Conservation (phyloP, 2,797 vertebrate genomes). For the Syngnathus acus region DNA sequence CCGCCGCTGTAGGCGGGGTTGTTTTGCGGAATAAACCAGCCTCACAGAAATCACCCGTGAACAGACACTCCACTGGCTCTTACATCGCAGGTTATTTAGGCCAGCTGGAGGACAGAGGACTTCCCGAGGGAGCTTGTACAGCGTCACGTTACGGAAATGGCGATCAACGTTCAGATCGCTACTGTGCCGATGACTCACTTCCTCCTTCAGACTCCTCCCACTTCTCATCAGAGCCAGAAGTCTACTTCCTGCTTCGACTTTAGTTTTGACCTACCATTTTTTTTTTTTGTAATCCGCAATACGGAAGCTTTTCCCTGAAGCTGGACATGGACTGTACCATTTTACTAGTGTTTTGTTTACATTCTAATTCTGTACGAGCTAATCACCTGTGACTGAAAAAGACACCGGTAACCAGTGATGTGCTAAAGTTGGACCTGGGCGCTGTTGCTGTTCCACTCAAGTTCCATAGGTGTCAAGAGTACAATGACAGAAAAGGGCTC, state of each 20-base stretch:
- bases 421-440: not conserved
- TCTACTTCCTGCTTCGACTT: conserved; percentile 92
- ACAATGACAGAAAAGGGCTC: conserved; percentile 1
- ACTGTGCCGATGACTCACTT: conserved; percentile 59
- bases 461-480: not conserved
- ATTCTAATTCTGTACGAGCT: not conserved
- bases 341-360: not conserved
- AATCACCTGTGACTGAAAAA: not conserved
- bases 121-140: conserved; percentile 84
- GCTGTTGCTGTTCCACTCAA: not conserved
- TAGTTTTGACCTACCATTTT: conserved; percentile 56
- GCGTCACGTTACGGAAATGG: conserved; percentile 62
- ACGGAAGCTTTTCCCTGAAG: not conserved
- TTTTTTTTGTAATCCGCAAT: not conserved
- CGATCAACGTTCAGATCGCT: conserved; percentile 68
- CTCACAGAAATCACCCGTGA: conserved; percentile 59
- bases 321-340: not conserved
- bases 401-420: not conserved
- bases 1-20: conserved; percentile 55
- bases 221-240: conserved; percentile 81
- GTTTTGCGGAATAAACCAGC: conserved; percentile 77
- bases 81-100: conserved; percentile 86
- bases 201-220: conserved; percentile 60
- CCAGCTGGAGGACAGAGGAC: conserved; percentile 76
- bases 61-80: conserved; percentile 92